Percentiles rank a stretch among this genome's conserved stretches.
phyloP scores from a whole-genome alignment of 1,140 invertebrate species.

The Pissodes strobi region DNA sequence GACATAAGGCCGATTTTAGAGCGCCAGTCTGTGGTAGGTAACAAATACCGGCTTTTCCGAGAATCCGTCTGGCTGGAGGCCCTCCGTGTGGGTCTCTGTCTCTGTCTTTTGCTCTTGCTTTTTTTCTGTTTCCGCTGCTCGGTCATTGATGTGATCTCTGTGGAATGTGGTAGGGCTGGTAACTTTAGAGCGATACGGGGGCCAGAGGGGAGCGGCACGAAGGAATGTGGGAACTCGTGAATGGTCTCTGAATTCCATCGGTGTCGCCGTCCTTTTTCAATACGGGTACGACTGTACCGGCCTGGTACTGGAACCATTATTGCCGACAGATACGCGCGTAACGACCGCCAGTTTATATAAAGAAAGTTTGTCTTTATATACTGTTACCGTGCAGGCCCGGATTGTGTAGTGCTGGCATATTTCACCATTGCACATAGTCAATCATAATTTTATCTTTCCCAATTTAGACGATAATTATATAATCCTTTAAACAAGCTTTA shows the following conservation, averaged over 20 bases:
- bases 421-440: not conserved
- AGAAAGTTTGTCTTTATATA: conserved; percentile 10
- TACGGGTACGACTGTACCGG: conserved; percentile 38
- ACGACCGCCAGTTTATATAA: conserved; percentile 9
- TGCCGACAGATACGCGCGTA: not conserved
- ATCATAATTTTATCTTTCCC: too few relatives aligned
- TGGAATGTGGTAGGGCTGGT: conserved; percentile 56
- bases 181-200: conserved; percentile 33
- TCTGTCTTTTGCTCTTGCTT: conserved; percentile 40
- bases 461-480: too few relatives aligned
- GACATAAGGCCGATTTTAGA: conserved; percentile 5
- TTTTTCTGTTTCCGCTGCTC: conserved; percentile 52
- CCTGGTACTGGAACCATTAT: conserved; percentile 29
- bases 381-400: conserved; percentile 10
- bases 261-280: conserved; percentile 44
- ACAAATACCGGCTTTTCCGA: conserved; percentile 40
- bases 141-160: conserved; percentile 57
- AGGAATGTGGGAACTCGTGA: conserved; percentile 56
- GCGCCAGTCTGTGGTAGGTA: conserved; percentile 28
- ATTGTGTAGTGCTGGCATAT: too few relatives aligned
- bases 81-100: conserved; percentile 37
- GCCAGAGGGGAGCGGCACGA: conserved; percentile 37
- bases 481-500: too few relatives aligned
- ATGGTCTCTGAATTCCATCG: conserved; percentile 53
- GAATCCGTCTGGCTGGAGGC: conserved; percentile 41